Base-by-base conservation (phyloP, 2,113 vertebrate species). In the Mormyrus lacerda region DNA sequence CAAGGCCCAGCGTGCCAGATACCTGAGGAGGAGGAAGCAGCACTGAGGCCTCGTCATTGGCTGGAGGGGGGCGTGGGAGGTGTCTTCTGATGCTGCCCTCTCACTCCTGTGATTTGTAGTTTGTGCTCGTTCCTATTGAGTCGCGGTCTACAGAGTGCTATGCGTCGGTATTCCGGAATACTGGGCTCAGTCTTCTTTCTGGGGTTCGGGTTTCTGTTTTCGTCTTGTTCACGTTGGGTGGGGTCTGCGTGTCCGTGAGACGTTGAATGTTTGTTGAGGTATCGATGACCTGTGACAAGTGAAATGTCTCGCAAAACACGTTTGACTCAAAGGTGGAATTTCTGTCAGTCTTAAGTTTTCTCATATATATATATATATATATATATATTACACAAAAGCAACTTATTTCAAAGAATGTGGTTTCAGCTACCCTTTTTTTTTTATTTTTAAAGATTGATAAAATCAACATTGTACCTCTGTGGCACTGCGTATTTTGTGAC, bases 21-120 rank as follows among this genome's bases (percentile, higher is more conserved):
- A 93, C 90, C 92, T 98, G 65, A 96, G 95, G 73, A 97, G 97
- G 92, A 90, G 90, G 91, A 98, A 97, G 93, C 94, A 96, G 92
- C 95, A 94, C 48, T 94, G 94, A 91, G 3, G 10, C 5, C 27
- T 48, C 4, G 21, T 21, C 58, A 35, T 50, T 39, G 35, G n/a
- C 27, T 10, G 88, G 50, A 82, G 31, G 27, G 7, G 21, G 48
- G 13, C 4, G 7, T 47, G 50, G 53, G 51, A 45, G 50, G 39
- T 42, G 65, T 35, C 53, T 61, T 21, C 19, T 61, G 31, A 42
- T 45, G 55, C 53, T 44, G 35, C 53, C 27, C 24, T 58, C 39
- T 87, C 31, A 42, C 31, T 79, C 61, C 61, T 19, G 35, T 42
- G 73, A 79, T 79, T 39, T 69, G 61, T 31, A 69, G 61, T 69